Conservation (phyloP, 2,888 invertebrate species). For the Acheta domesticus region DNA sequence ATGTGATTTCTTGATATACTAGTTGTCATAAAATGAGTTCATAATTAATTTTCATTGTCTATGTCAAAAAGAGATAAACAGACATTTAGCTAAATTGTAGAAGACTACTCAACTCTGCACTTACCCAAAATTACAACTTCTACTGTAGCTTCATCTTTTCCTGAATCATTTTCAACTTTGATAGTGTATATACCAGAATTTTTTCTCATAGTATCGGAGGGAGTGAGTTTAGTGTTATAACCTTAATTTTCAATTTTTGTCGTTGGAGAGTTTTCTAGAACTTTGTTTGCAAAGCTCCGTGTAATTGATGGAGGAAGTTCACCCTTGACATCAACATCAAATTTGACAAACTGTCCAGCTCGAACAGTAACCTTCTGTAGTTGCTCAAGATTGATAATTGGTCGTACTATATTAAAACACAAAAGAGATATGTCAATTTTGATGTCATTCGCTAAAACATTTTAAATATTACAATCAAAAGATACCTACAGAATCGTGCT, state of each 20-base stretch:
- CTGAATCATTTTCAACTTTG: constrained; percentile 88
- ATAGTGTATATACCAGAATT: constrained; percentile 89
- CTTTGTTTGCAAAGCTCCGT: constrained; percentile 69
- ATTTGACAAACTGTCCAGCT: constrained; percentile 82
- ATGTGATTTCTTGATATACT: too few species aligned
- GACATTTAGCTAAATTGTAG: too few species aligned
- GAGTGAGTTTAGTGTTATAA: constrained; percentile 80
- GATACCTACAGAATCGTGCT: constrained; percentile 73
- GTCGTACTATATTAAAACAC: constrained; percentile 69
- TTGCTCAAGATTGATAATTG: constrained; percentile 91
- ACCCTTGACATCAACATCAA: constrained; percentile 93
- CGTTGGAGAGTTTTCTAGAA: constrained; percentile 63
- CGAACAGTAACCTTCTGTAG: constrained; percentile 83
- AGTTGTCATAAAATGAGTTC: too few species aligned
- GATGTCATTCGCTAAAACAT: neutral
- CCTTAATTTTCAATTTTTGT: constrained; percentile 84
- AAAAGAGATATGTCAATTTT: constrained; percentile 21
- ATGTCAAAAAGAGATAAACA: too few species aligned
- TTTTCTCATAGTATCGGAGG: constrained; percentile 76
- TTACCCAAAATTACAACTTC: constrained; percentile 81
- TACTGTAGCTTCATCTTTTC: constrained; percentile 89
- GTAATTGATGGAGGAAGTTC: constrained; percentile 92
- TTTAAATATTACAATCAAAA: neutral
- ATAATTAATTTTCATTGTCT: too few species aligned
- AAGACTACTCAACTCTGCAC: neutral